Conservation (phyloP, 1,140 invertebrate genomes). For the Zaprionus vittiger region DNA sequence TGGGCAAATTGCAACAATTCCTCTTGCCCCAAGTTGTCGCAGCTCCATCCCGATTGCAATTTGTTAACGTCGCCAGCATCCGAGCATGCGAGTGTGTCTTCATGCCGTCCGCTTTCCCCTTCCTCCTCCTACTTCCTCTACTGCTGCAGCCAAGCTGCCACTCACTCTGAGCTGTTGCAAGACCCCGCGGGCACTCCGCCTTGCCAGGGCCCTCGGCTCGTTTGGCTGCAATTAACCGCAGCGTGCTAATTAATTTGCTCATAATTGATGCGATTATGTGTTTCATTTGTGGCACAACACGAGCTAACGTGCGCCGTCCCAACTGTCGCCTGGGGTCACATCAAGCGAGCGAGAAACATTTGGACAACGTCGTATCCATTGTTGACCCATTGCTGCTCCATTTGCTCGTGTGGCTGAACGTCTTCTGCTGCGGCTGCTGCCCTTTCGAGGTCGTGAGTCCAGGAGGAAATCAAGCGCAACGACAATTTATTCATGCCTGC, state of each 20-base stretch:
- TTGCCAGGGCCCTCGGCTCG: constrained; percentile 42
- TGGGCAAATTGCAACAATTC: constrained; percentile 80
- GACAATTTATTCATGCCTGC: constrained; percentile 64
- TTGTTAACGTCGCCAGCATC: constrained; percentile 75
- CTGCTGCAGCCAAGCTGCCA: constrained; percentile 10
- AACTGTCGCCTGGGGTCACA: constrained; percentile 60
- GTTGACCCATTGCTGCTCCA: constrained; percentile 21
- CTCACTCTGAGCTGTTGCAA: constrained; percentile 12
- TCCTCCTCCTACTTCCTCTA: too few species aligned
- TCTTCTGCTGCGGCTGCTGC: not conserved
- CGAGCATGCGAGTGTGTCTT: constrained; percentile 25
- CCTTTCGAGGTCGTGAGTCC: constrained; percentile 37
- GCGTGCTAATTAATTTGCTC: constrained; percentile 82
- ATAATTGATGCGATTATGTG: constrained; percentile 82
- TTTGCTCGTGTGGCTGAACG: not conserved
- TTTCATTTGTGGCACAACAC: constrained; percentile 59
- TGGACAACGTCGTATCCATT: constrained; percentile 35
- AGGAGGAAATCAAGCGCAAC: constrained; percentile 72
- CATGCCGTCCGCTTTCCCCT: not conserved
- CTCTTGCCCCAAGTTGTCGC: constrained; percentile 39
- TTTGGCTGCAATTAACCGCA: constrained; percentile 80
- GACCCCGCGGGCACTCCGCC: not conserved
- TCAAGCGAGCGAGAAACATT: constrained; percentile 44
- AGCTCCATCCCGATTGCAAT: constrained; percentile 56
- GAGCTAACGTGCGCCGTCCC: constrained; percentile 15